A percentile compares a stretch with the other conserved stretches of the same genome.
These are phyloP conservation scores for Arion vulgaris DNA, from an alignment of 1,140 invertebrate species.

Conservation along the genomic window DNA sequence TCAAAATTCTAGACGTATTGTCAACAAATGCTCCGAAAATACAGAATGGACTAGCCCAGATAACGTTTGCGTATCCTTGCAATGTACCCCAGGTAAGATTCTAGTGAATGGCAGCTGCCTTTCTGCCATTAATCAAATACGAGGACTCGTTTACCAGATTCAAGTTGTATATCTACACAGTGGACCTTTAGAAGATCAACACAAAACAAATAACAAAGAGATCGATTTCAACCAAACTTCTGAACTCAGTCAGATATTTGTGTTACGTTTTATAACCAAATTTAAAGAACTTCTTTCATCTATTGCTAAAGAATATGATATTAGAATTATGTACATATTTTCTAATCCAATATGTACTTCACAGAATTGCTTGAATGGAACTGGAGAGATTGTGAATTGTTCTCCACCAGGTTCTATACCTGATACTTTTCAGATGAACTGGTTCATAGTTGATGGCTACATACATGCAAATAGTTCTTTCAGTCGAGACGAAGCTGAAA, in stretches of 20 bases:
- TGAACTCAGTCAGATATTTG: background rate
- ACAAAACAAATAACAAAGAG: background rate
- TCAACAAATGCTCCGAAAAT: background rate
- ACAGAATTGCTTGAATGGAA: background rate
- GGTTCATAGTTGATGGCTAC: background rate
- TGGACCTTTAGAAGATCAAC: background rate
- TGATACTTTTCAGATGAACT: background rate
- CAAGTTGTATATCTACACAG: background rate
- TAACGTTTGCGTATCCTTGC: background rate
- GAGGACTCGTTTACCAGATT: constrained; percentile 2
- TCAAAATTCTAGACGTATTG: too few relatives aligned
- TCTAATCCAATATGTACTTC: background rate
- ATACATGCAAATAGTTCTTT: background rate
- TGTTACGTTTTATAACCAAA: background rate
- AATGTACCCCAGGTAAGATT: constrained; percentile 1
- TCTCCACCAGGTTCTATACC: background rate
- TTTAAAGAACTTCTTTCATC: background rate
- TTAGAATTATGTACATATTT: background rate
- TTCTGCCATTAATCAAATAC: background rate
- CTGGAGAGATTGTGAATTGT: background rate
- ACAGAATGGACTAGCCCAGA: constrained; percentile 2
- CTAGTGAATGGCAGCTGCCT: background rate
- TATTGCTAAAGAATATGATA: background rate
- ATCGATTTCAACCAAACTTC: background rate
- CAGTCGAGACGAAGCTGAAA: constrained; percentile 9